Evolutionary conservation across 2,113 vertebrate species (phyloP).

Genomic region (Loxodonta africana): DNA sequence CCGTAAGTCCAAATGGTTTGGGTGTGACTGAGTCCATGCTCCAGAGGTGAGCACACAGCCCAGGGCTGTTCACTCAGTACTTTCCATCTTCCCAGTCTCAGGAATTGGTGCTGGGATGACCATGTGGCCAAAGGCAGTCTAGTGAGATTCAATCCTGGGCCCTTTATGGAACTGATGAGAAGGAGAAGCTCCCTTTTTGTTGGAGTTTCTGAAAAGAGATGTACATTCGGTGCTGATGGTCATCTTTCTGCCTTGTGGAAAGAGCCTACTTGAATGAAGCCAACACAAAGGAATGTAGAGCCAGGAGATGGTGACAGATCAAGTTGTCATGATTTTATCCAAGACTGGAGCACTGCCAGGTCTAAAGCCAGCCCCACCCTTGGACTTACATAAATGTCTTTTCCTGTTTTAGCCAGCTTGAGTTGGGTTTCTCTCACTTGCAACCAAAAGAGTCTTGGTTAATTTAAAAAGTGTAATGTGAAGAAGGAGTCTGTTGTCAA

Average conservation of each 20-base stretch:
- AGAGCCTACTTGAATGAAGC: not conserved
- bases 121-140: not conserved
- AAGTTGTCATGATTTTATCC: not conserved
- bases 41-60: not conserved
- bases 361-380: not conserved
- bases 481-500: not conserved
- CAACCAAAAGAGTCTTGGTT: not conserved
- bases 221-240: not conserved
- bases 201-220: not conserved
- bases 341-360: not conserved
- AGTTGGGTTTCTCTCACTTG: constrained; percentile 4
- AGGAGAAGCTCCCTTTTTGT: not conserved
- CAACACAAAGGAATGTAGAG: not conserved
- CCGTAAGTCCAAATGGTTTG: not conserved
- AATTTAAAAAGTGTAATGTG: constrained; percentile 7
- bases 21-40: not conserved
- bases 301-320: not conserved
- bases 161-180: not conserved
- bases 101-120: not conserved
- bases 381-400: not conserved
- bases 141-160: not conserved
- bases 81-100: not conserved
- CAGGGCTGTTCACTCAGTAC: not conserved
- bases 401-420: constrained; percentile 2
- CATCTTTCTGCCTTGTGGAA: not conserved